phyloP scores from a whole-genome alignment of 2,797 vertebrate genomes.

The Nyctibius grandis region DNA sequence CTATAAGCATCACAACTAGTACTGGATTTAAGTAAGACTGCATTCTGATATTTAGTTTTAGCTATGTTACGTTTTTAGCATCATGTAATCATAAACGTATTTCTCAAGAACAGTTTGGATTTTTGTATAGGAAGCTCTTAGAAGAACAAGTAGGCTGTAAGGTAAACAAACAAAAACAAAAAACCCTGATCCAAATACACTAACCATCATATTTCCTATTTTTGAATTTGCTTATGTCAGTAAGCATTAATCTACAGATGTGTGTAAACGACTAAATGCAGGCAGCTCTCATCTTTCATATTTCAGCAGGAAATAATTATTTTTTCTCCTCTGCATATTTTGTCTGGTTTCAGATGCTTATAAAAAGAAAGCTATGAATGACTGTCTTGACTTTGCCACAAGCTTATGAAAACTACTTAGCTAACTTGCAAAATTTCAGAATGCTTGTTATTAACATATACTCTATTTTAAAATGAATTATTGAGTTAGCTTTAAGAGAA shows the following conservation, averaged over 20 bases:
- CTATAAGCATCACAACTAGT: neutral
- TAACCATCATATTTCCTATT: neutral
- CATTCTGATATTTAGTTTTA: neutral
- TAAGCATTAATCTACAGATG: neutral
- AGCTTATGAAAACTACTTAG: neutral
- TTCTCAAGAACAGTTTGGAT: neutral
- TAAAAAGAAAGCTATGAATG: neutral
- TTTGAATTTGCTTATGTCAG: conserved; percentile 9
- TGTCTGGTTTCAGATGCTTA: neutral
- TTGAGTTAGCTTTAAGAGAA: neutral
- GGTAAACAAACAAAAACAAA: neutral
- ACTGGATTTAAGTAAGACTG: neutral
- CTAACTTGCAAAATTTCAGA: neutral
- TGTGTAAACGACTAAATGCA: neutral
- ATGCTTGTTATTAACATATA: neutral
- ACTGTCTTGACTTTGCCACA: neutral
- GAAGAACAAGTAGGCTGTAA: neutral
- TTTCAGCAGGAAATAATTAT: conserved; percentile 23
- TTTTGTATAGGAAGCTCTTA: neutral
- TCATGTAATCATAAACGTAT: neutral
- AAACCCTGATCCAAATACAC: neutral
- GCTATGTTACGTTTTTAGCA: neutral
- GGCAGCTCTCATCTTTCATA: neutral
- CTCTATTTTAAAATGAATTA: neutral
- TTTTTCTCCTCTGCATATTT: conserved; percentile 2